Base-by-base conservation (phyloP, 2,797 vertebrate species). In the Eidolon dupreanum region DNA sequence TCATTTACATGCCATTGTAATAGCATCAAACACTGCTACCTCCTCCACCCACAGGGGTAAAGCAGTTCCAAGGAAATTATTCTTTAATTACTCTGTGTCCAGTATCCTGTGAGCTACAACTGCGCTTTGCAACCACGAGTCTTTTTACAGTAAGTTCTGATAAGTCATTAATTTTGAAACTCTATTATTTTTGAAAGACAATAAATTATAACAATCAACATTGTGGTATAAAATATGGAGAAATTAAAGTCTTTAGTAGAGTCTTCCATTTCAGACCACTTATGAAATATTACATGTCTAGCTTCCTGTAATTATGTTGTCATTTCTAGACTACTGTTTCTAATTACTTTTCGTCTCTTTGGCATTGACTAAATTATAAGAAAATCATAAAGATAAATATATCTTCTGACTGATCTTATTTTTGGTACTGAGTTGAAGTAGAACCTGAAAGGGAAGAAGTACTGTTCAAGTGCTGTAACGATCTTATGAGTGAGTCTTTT, bases 201-300 rank as follows among this genome's bases (percentile, higher is more conserved):
- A 22, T 33, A 90, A 93, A 46, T 83, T 55, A 79, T 2, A 83
- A 61, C 81, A 92, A 84, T 83, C 49, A 95, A 77, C 33, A 49
- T 6, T 51, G 53, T 90, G 36, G 3, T 36, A 17, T 71, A 77
- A 84, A 86, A 86, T 71, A 38, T 46, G 36, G 4, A 84, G 87
- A 77, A 95, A 77, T 78, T 63, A 78, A 82, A 88, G 13, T 81
- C 55, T 92, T 84, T 90, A 28, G 33, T 10, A 24, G 24, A 87
- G 33, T 88, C 57, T 95, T 92, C 49, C 82, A 20, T 93, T 95
- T 96, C 70, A 84, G 89, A 78, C 16, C n/a, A 43, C 46, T 97
- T 73, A 94, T 93, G 26, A 95, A 96, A 83, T 97, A 65, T 95
- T 88, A 96, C 85, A 90, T 92, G 24, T 91, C 73, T 86, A 63